Conservation (phyloP, 2,797 vertebrate species). For the Typhlichthys subterraneus region DNA sequence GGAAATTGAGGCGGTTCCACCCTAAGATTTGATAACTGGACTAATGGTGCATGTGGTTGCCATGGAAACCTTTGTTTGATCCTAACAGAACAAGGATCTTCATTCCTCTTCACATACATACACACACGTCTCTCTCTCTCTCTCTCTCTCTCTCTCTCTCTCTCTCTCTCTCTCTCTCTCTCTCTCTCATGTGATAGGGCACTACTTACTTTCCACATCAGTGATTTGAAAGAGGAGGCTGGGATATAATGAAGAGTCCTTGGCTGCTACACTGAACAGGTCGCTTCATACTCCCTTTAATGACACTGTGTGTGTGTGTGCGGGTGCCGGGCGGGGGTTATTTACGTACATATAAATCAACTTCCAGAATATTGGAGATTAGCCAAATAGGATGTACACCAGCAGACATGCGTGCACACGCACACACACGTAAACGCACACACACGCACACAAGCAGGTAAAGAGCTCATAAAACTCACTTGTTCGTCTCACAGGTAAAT, state of each 20-base stretch:
- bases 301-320: constrained; percentile 16
- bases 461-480: constrained; percentile 18
- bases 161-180: not conserved
- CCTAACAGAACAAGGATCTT: constrained; percentile 58
- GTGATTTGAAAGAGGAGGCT: constrained; percentile 64
- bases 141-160: constrained; percentile 2
- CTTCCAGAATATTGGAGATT: constrained; percentile 18
- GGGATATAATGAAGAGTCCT: constrained; percentile 72
- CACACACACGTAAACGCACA: constrained; percentile 22
- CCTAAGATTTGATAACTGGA: constrained; percentile 66
- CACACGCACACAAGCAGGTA: constrained; percentile 17
- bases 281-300: constrained; percentile 47
- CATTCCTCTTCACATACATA: constrained; percentile 53
- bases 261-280: constrained; percentile 45
- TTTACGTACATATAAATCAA: constrained; percentile 26
- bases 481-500: not conserved
- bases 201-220: constrained; percentile 49
- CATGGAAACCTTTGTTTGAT: constrained; percentile 74
- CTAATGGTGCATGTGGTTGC: constrained; percentile 70
- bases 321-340: not conserved
- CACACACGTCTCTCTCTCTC: no score
- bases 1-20: constrained; percentile 60
- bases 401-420: constrained; percentile 14
- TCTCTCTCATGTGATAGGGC: constrained; percentile 47
- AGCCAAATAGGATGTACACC: constrained; percentile 25